A percentile compares a stretch with the other conserved stretches of the same genome.
These are phyloP conservation scores for Typhlomys cinereus DNA, from an alignment of 2,113 vertebrate genomes.

Conservation along the genomic window DNA sequence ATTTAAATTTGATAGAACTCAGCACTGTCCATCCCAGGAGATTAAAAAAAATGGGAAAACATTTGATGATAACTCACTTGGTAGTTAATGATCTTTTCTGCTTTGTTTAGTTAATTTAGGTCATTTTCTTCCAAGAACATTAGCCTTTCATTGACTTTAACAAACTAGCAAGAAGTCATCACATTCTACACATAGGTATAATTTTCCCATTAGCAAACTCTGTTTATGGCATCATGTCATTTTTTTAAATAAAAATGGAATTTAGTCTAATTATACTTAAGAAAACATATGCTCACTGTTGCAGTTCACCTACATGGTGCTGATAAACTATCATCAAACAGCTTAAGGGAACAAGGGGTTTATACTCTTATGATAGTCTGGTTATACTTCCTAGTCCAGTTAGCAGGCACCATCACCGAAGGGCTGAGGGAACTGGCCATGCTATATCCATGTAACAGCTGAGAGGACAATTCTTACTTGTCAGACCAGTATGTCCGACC, in stretches of 20 bases:
- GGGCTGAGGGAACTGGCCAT: too few relatives aligned
- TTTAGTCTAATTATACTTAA: too few relatives aligned
- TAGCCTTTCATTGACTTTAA: not conserved
- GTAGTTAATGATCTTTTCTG: not conserved
- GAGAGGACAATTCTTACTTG: too few relatives aligned
- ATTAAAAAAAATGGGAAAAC: not conserved
- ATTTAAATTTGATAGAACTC: constrained; percentile 38
- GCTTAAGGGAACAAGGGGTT: too few relatives aligned
- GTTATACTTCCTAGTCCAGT: too few relatives aligned
- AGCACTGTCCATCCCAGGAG: not conserved
- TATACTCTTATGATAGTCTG: too few relatives aligned
- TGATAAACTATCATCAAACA: too few relatives aligned
- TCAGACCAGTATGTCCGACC: too few relatives aligned
- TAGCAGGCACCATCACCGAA: too few relatives aligned
- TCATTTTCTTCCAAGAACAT: not conserved
- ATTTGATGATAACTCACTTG: constrained; percentile 29
- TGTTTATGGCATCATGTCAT: not conserved
- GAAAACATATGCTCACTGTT: too few relatives aligned
- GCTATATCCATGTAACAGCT: too few relatives aligned
- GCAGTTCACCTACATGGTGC: too few relatives aligned
- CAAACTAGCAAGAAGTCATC: not conserved
- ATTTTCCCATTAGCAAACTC: not conserved
- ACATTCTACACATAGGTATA: not conserved
- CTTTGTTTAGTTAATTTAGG: constrained; percentile 25
- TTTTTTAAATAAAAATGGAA: not conserved